Base-by-base conservation (phyloP, 2,113 vertebrate species). In the Semnopithecus entellus region DNA sequence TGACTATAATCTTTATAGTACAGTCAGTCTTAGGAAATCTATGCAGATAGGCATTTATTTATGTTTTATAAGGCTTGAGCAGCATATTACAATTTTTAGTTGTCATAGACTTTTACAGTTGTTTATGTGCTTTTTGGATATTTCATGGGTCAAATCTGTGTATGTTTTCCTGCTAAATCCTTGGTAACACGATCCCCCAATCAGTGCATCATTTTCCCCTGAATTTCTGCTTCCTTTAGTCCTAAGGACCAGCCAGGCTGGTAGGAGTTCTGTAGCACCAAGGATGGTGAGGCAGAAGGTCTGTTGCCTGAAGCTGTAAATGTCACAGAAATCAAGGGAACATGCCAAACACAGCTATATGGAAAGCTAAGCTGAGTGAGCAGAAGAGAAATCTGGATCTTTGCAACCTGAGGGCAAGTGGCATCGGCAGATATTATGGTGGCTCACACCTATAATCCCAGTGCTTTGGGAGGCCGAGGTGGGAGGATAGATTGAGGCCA, bases 71-170 rank as follows among this genome's bases (percentile, higher is more conserved):
- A 78, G 5, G 59, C 9, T 72, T 93, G 20, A 83, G 48, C 5
- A 52, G 14, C 70, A 76, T 96, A 45, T 90, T 94, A 85, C 5
- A 92, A 73, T 79, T 92, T 92, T 91, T 87, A 94, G 38, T 55
- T 90, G 23, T 83, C 72, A 78, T 4, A 81, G 35, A 43, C 8
- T 68, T 88, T 92, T 72, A 48, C 11, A 87, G 57, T 86, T 64
- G 8, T 43, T 89, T 93, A 25, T 35, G 59, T 93, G 11, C 9
- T 80, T 68, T 94, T 94, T 61, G 23, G 18, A 43, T 92, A 76
- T 94, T 85, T 70, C n/a, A 35, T 90, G 73, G 38, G 9, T 45
- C 23, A 78, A 20, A 72, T 61, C 14, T 96, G 38, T n/a, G 73
- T 50, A 68, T 90, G 70, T 40, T 76, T 75, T 87, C 68, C 81